Evolutionary conservation across 2,888 invertebrate species (phyloP), one percentile per base, ranked within the genome.

Genomic region (Monopis laevigella): DNA sequence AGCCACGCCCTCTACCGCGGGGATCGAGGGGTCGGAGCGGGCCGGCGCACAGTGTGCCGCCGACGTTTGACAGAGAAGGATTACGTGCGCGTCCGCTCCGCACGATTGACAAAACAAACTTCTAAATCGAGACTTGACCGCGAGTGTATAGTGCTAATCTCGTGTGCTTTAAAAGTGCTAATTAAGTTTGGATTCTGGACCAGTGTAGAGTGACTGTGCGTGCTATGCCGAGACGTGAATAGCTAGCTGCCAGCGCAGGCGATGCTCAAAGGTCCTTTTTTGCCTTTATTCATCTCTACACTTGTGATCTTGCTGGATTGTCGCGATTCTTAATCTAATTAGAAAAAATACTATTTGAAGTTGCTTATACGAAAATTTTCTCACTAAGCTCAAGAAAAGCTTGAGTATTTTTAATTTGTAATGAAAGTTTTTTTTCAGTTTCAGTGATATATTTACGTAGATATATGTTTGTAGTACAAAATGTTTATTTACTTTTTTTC

Each of bases 251-350:
- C 71, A 67, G 78, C 65, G 70, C 80, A 66, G 80, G 80, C 78
- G 70, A 80, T 80, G 80, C 77, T 77, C 72, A 70, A 61, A 80
- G 80, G 80, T 80, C 73, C 63, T 61, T 69, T 69, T 67, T 62
- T 55, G 47, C 34, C 10, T 24, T 24, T 24, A 24, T 24, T 7
- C 24, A 10, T 24, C 24, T 24, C 10, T 24, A 24, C 24, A 24
- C 6, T 10, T 7, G 24, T 24, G 24, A 10, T 24, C 24, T 24
- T 10, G 24, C 24, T 10, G 24, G 24, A 24, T 24, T 24, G 10
- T 10, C n/a, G n/a, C n/a, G n/a, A n/a, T n/a, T n/a, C n/a, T n/a
- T n/a, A n/a, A n/a, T n/a, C n/a, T n/a, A n/a, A n/a, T n/a, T n/a
- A n/a, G n/a, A n/a, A n/a, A n/a, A n/a, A n/a, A n/a, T n/a, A n/a